Base-by-base conservation (phyloP, 2,888 invertebrate species). In the Cosmorhoe ocellata region DNA sequence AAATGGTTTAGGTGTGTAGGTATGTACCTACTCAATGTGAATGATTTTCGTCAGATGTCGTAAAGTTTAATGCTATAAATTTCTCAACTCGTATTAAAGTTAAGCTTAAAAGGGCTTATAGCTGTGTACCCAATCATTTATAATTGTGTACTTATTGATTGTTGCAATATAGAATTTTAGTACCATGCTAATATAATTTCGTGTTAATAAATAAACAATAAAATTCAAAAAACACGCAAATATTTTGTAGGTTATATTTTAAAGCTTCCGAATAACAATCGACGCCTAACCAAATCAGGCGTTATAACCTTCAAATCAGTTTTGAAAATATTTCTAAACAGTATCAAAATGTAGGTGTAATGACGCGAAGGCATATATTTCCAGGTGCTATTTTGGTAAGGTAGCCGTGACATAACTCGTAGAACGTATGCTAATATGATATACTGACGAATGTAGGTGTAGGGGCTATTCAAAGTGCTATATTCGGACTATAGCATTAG, bases 391-490 rank as follows among this genome's bases (percentile, higher is more conserved):
- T 68, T 71, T 67, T 43, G 56, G 59, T 57, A 74, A 69, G 71
- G 72, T 72, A 70, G 68, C 67, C 59, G 61, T 81, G 76, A 79
- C 76, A 78, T 79, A 81, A 73, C 56, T 60, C 59, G 50, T 62
- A 53, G 48, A 59, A 30, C n/a, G 65, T 70, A 68, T 71, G 68
- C 62, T 66, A 66, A 72, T 68, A 63, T 67, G 51, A 59, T 66
- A 37, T 61, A 69, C 48, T 78, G 76, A 78, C 74, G 76, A 63
- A 72, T 67, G 63, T 71, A 69, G 70, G 67, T 66, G 69, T 67
- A 22, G 14, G 33, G 27, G n/a, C 31, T 10, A 2, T n/a, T n/a
- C n/a, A n/a, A n/a, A n/a, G n/a, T n/a, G n/a, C n/a, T n/a, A n/a
- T n/a, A n/a, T n/a, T n/a, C n/a, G n/a, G n/a, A n/a, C n/a, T n/a